Base-by-base conservation (phyloP, 2,113 vertebrate genomes). In the Tylochromis polylepis region DNA sequence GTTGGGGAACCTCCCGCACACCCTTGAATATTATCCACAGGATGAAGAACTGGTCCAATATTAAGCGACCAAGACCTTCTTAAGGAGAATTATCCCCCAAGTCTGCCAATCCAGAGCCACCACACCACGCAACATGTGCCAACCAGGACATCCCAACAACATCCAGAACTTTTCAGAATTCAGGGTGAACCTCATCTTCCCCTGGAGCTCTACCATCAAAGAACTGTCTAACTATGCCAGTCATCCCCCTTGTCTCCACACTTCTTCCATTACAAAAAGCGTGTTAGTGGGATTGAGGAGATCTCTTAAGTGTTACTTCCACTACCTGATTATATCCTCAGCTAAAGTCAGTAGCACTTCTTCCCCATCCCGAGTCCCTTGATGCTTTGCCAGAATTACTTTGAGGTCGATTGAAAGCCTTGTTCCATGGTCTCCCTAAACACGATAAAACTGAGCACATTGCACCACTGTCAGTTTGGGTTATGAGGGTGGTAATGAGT, bases 401-500 rank as follows among this genome's bases (percentile, higher is more conserved):
- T 38, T 65, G 34, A 41, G 41, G 41, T 4, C 10, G 11, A 41
- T 3, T 41, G 10, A 41, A 41, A 41, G 38, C 11, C 10, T 41
- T 41, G 41, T 11, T 41, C 41, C 11, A 41, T 12, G 11, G 11
- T 12, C 41, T 8, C 16, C 49, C 49, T 8, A 18, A 51, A 51
- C 6, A 18, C 16, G 18, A 91, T 75, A 72, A 90, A 92, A 75
- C 2, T 5, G 22, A 81, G 67, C 36, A 90, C 67, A 88, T 72
- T 58, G 11, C 14, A 67, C 87, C 89, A 43, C 38, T 91, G 90
- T 91, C 53, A 16, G 57, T 5, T 18, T 34, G 56, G 82, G 80
- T 55, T 79, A 22, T 31, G 31, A 83, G 41, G 79, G 29, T 7
- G 53, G 82, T 83, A 79, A 91, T 85, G 85, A 91, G 84, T 93